A percentile compares a stretch with the other conserved stretches of the same genome.
These are phyloP conservation scores for Timandra comae DNA, from an alignment of 2,888 invertebrate species.

Conservation along the genomic window DNA sequence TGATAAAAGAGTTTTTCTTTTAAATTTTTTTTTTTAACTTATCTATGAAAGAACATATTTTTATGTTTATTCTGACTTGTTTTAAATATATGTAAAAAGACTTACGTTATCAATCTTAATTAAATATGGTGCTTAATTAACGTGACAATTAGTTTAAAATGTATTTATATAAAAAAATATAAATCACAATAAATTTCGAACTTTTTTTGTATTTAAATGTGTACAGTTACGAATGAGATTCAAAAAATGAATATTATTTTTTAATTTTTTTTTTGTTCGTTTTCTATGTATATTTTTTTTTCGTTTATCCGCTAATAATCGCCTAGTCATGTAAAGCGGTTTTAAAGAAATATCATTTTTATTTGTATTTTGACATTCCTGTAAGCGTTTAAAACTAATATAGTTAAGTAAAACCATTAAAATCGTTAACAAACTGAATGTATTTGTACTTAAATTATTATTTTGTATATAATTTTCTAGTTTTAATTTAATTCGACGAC, in stretches of 20 bases:
- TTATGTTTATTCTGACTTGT: too few relatives aligned
- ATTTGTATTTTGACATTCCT: conserved; percentile 19
- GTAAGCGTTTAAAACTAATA: conserved; percentile 8
- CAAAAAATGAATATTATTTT: conserved; percentile 37
- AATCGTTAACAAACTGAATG: conserved; percentile 30
- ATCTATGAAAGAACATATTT: too few relatives aligned
- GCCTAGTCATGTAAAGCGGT: conserved; percentile 65
- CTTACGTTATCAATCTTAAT: too few relatives aligned
- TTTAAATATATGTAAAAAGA: too few relatives aligned
- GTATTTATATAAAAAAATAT: too few relatives aligned
- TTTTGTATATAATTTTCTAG: conserved; percentile 42
- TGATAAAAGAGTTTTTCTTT: too few relatives aligned
- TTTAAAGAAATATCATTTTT: conserved; percentile 23
- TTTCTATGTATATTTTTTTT: conserved; percentile 18
- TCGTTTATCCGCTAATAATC: conserved; percentile 54
- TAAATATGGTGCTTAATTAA: too few relatives aligned
- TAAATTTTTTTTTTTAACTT: too few relatives aligned
- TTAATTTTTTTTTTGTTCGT: conserved; percentile 31
- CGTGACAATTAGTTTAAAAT: too few relatives aligned
- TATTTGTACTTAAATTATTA: conserved; percentile 60
- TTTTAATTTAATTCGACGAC: conserved; percentile 10
- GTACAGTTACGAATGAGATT: conserved; percentile 77
- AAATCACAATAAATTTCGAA: too few relatives aligned
- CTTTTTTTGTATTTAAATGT: conserved; percentile 37
- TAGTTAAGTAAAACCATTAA: conserved; percentile 23